A percentile compares a stretch with the other conserved stretches of the same genome.
phyloP scores from a whole-genome alignment of 2,888 invertebrate species.

The Galeopsomyia nigrocyanea region DNA sequence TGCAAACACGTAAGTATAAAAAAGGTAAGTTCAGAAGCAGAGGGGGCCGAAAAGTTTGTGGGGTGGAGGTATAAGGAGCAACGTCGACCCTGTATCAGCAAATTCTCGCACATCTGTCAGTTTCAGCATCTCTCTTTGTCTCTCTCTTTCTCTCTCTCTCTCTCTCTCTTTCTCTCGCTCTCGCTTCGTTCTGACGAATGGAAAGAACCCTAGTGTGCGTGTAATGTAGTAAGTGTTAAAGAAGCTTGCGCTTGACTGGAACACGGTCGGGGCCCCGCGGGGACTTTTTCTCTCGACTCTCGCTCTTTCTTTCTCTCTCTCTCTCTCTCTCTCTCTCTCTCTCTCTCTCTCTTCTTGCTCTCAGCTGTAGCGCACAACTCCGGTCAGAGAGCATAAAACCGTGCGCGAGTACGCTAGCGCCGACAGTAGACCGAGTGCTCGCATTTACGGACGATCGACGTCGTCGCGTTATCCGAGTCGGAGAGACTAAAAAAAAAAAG shows the following conservation, averaged over 20 bases:
- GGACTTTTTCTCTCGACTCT: neutral
- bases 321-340: slow-evolving; percentile 1
- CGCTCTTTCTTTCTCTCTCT: slow-evolving; percentile 5
- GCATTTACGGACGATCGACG: slow-evolving; percentile 30
- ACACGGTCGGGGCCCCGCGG: too few species aligned
- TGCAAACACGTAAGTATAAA: neutral
- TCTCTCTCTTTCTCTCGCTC: slow-evolving; percentile 7
- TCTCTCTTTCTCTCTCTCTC: slow-evolving; percentile 14
- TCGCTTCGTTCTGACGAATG: too few species aligned
- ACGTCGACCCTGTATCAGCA: slow-evolving; percentile 13
- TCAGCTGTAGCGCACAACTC: neutral
- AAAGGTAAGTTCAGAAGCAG: neutral
- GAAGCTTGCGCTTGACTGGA: too few species aligned
- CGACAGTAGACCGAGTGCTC: slow-evolving; percentile 25
- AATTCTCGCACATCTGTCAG: slow-evolving; percentile 23
- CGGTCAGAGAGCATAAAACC: slow-evolving; percentile 9
- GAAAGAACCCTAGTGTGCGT: too few species aligned
- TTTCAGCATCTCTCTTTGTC: neutral
- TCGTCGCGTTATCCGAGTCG: neutral
- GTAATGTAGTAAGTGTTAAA: too few species aligned
- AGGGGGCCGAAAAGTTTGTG: neutral
- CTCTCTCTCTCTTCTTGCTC: slow-evolving; percentile 5
- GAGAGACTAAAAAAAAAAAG: too few species aligned
- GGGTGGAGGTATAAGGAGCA: neutral
- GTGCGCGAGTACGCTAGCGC: neutral